Conservation (phyloP, 92 coral and sea anemone species). For the Diadumene lineata region DNA sequence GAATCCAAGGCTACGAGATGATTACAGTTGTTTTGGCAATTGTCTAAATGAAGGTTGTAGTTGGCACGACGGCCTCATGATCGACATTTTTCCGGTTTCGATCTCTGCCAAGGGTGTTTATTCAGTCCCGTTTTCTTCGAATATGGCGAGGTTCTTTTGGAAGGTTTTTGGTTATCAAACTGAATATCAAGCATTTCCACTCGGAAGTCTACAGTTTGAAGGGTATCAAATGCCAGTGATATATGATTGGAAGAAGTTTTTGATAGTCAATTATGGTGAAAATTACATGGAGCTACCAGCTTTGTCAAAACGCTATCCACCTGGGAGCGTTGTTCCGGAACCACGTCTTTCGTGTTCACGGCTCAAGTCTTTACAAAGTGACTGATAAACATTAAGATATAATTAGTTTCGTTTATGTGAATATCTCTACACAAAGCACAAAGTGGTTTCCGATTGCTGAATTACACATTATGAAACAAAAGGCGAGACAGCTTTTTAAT, state of each 20-base stretch:
- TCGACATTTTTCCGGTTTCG: constrained; percentile 48
- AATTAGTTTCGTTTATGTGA: too few species aligned
- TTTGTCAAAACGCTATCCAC: background rate
- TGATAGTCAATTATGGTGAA: constrained; percentile 39
- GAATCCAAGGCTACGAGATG: constrained; percentile 63
- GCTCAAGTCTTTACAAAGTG: background rate
- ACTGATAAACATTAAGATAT: background rate
- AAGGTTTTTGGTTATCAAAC: background rate
- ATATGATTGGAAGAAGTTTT: constrained; percentile 42
- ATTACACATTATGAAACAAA: too few species aligned
- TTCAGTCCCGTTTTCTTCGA: background rate
- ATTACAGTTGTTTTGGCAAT: constrained; percentile 51
- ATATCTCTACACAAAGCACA: too few species aligned
- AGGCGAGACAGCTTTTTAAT: too few species aligned
- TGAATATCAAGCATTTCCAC: constrained; percentile 52
- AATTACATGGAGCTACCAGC: constrained; percentile 57
- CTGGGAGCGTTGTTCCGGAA: constrained; percentile 12
- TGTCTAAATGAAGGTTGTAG: constrained; percentile 45
- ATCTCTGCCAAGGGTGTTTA: background rate
- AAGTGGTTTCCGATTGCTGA: too few species aligned
- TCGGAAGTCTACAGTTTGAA: constrained; percentile 57
- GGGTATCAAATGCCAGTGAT: constrained; percentile 65
- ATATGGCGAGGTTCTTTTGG: background rate
- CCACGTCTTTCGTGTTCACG: constrained; percentile 26
- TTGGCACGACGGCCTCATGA: constrained; percentile 66